These are phyloP conservation scores for Reticulitermes speratus DNA, from an alignment of 1,140 invertebrate genomes.

Conservation along the genomic window DNA sequence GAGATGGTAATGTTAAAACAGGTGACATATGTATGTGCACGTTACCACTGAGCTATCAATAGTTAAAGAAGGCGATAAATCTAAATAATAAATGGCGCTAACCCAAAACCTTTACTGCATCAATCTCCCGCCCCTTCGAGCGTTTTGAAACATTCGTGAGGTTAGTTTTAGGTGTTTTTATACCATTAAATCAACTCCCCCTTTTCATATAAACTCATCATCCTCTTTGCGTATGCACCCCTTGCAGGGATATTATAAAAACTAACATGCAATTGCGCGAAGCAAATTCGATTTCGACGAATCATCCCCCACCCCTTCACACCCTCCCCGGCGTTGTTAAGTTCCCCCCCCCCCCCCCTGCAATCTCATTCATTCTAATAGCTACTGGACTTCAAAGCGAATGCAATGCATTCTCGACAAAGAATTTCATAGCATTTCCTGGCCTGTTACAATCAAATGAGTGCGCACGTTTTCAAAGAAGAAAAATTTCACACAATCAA, in stretches of 20 bases:
- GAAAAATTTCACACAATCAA: too few relatives aligned
- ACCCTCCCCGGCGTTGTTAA: neutral
- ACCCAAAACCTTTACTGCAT: neutral
- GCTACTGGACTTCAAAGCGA: neutral
- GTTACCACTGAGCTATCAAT: too few relatives aligned
- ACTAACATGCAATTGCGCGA: slow-evolving; percentile 10
- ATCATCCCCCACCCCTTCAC: neutral
- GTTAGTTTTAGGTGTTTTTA: neutral
- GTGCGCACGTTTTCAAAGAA: too few relatives aligned
- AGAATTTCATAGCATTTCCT: neutral
- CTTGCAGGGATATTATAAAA: neutral
- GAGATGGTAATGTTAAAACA: too few relatives aligned
- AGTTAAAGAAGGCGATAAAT: neutral
- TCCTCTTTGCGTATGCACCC: neutral
- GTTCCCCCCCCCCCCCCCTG: neutral
- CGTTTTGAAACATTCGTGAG: neutral
- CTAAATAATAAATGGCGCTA: neutral
- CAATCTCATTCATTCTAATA: neutral
- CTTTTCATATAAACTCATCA: neutral
- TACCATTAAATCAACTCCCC: neutral
- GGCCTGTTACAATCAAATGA: too few relatives aligned
- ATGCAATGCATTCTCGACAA: neutral
- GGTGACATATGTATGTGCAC: too few relatives aligned
- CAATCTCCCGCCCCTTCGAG: neutral
- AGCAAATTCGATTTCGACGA: slow-evolving; percentile 2